These are phyloP conservation scores for Orientallactaga bullata DNA, from an alignment of 2,113 vertebrate genomes.

Conservation along the genomic window DNA sequence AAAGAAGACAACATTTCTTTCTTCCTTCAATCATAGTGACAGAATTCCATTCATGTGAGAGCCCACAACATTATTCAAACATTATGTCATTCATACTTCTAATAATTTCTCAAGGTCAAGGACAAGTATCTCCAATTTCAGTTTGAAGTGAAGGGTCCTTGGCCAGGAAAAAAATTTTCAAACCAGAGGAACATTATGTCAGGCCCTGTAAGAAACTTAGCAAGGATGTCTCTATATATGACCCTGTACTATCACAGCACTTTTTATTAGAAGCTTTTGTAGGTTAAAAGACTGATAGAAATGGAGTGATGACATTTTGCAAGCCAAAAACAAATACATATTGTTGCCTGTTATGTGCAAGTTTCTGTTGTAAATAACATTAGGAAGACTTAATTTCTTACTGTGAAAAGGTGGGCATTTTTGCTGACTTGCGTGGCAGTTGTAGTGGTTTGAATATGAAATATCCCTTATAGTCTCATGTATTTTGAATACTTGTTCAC, in stretches of 20 bases:
- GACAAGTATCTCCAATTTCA: not conserved
- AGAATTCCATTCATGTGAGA: not conserved
- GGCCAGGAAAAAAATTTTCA: not conserved
- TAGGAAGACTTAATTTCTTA: constrained; percentile 21
- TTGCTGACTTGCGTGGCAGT: not conserved
- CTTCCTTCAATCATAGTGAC: not conserved
- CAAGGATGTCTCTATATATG: not conserved
- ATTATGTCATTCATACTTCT: not conserved
- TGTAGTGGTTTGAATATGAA: too few relatives aligned
- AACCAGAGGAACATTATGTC: not conserved
- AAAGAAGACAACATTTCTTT: constrained; percentile 23
- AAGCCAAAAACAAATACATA: not conserved
- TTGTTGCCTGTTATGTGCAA: not conserved
- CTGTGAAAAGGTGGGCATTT: not conserved
- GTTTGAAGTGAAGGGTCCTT: constrained; percentile 50
- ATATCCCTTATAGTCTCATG: too few relatives aligned
- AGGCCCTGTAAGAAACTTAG: not conserved
- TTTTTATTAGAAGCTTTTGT: not conserved
- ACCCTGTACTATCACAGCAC: not conserved
- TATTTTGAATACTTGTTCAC: too few relatives aligned
- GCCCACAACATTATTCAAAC: not conserved
- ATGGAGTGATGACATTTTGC: not conserved
- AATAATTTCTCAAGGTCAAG: constrained; percentile 20
- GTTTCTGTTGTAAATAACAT: not conserved
- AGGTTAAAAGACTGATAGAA: not conserved